Conservation (phyloP, 1,140 invertebrate genomes). For the Hormaphis cornu region DNA sequence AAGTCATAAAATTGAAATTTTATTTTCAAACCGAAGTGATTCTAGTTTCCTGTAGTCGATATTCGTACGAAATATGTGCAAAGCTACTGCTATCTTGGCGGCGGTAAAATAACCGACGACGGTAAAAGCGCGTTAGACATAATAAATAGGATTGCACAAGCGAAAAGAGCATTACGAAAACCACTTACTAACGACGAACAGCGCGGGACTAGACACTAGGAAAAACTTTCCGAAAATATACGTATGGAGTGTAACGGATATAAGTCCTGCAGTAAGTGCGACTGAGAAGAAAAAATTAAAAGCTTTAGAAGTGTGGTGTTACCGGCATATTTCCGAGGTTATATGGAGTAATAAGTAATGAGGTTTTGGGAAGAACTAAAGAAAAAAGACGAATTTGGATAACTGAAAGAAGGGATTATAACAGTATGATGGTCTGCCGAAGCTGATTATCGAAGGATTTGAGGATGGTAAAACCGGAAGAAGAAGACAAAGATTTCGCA, state of each 20-base stretch:
- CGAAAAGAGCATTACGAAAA: not conserved
- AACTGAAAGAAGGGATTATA: not conserved
- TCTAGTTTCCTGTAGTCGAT: too few relatives aligned
- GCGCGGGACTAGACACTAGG: not conserved
- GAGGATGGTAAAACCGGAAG: not conserved
- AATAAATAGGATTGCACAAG: too few relatives aligned
- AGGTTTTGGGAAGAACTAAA: constrained; percentile 17
- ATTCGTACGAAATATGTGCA: constrained; percentile 3
- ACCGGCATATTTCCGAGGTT: constrained; percentile 3
- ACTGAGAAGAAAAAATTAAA: too few relatives aligned
- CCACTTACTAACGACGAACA: not conserved
- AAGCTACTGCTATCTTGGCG: constrained; percentile 24
- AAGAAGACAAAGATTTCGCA: not conserved
- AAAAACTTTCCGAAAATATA: too few relatives aligned
- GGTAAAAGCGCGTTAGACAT: not conserved
- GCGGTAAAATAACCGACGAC: constrained; percentile 23
- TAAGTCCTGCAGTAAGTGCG: constrained; percentile 12
- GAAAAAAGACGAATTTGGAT: constrained; percentile 19
- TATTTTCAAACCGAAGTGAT: too few relatives aligned
- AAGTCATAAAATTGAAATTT: too few relatives aligned
- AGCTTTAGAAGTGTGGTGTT: constrained; percentile 30
- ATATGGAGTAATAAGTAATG: constrained; percentile 27
- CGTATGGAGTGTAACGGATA: constrained; percentile 25
- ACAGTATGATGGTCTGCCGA: not conserved
- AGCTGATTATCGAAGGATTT: constrained; percentile 16